Percentiles rank a stretch among this genome's conserved stretches.
These are phyloP conservation scores for Cottus gobio DNA, from an alignment of 2,113 vertebrate species.

Conservation along the genomic window DNA sequence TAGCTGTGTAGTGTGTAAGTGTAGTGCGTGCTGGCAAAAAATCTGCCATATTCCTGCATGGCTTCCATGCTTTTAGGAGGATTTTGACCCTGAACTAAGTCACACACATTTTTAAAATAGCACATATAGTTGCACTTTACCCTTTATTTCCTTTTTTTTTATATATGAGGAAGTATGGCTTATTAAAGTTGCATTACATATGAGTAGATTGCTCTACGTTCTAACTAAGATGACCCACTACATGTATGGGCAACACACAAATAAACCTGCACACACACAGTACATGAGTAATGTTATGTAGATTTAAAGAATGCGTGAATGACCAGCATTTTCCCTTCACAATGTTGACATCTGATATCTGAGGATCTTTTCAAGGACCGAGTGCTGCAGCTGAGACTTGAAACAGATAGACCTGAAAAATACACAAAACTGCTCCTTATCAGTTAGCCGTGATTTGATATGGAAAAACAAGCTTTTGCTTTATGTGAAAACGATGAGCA, in stretches of 20 bases:
- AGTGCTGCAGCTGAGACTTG: constrained; percentile 29
- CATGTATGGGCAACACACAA: not conserved
- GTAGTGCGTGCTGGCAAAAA: too few relatives aligned
- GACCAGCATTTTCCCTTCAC: constrained; percentile 5
- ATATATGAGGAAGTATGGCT: too few relatives aligned
- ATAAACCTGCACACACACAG: not conserved
- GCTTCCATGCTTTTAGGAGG: too few relatives aligned
- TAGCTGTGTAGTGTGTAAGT: too few relatives aligned
- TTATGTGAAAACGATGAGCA: not conserved
- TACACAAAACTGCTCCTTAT: constrained; percentile 15
- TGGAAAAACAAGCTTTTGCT: not conserved
- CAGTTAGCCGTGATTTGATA: constrained; percentile 23
- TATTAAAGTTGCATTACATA: too few relatives aligned
- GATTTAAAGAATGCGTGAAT: not conserved
- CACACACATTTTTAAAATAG: too few relatives aligned
- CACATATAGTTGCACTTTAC: too few relatives aligned
- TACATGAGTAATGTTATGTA: not conserved
- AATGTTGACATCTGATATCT: constrained; percentile 40
- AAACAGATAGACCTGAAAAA: constrained; percentile 34
- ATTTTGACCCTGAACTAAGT: too few relatives aligned
- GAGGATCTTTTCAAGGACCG: constrained; percentile 18
- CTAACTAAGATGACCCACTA: too few relatives aligned
- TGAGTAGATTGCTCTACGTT: too few relatives aligned
- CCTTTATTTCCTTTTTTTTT: too few relatives aligned
- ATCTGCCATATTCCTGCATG: too few relatives aligned